Evolutionary conservation across 1,140 invertebrate species (phyloP).

Genomic region (Heliconius congener): DNA sequence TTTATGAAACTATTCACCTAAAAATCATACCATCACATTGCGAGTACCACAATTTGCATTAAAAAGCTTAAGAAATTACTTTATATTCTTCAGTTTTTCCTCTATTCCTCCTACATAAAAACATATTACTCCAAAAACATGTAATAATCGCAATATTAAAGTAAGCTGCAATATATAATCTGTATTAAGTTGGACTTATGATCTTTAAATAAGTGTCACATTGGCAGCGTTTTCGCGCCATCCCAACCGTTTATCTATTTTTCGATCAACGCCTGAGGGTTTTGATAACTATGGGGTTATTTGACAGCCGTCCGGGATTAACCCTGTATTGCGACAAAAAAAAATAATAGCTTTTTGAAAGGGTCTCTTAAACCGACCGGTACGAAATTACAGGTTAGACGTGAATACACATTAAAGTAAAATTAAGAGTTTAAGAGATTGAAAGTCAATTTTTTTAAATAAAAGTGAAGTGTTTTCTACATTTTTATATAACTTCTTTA

Average conservation of each 20-base stretch:
- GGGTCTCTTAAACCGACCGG: conserved; percentile 35
- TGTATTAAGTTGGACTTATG: conserved; percentile 43
- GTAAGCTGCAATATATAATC: conserved; percentile 36
- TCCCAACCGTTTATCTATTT: conserved; percentile 67
- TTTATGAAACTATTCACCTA: too few relatives aligned
- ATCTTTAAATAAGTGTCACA: conserved; percentile 59
- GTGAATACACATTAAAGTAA: conserved; percentile 21
- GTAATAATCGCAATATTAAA: conserved; percentile 39
- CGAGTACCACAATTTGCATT: too few relatives aligned
- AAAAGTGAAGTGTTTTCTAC: neutral
- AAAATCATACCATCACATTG: too few relatives aligned
- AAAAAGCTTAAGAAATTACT: too few relatives aligned
- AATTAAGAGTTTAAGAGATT: conserved; percentile 14
- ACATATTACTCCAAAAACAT: conserved; percentile 1
- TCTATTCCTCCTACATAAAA: neutral
- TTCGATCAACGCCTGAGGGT: conserved; percentile 57
- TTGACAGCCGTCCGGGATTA: conserved; percentile 65
- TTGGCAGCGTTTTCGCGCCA: conserved; percentile 47
- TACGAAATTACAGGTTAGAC: conserved; percentile 20
- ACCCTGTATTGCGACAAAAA: conserved; percentile 55
- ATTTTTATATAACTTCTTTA: neutral
- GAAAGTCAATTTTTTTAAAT: neutral
- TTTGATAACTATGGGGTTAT: conserved; percentile 51
- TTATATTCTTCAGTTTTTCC: neutral
- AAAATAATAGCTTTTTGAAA: conserved; percentile 58